A percentile compares a stretch with the other conserved stretches of the same genome.
Conservation (phyloP, 1,140 invertebrate species). For the Limonius californicus region DNA sequence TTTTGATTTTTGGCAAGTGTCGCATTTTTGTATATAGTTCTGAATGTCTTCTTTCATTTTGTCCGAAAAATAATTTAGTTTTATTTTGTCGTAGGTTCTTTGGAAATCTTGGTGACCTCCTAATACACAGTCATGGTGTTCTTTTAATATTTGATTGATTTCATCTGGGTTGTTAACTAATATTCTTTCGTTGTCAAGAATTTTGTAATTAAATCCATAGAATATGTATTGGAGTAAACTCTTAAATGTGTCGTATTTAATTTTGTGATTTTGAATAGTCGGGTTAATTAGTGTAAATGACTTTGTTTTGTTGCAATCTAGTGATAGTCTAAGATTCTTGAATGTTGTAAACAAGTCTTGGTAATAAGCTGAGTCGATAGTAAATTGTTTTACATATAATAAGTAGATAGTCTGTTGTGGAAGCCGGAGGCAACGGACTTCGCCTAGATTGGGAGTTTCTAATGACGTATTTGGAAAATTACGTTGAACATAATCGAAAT, state of each 20-base stretch:
- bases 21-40: slow-evolving; percentile 15
- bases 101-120: slow-evolving; percentile 11
- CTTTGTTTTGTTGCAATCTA: background rate
- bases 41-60: slow-evolving; percentile 6
- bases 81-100: too few relatives aligned
- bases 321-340: background rate
- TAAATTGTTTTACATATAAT: background rate
- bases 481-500: background rate
- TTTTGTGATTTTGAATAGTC: background rate
- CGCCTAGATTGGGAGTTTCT: background rate
- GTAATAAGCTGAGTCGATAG: background rate
- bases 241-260: background rate
- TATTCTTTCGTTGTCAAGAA: background rate
- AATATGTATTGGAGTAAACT: background rate
- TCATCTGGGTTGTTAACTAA: background rate
- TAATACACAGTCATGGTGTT: background rate
- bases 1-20: slow-evolving; percentile 10
- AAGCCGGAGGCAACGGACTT: background rate
- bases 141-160: background rate
- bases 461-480: background rate
- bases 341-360: background rate
- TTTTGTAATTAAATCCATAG: background rate
- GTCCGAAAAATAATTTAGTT: slow-evolving; percentile 6
- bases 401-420: background rate
- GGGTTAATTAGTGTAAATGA: background rate